Evolutionary conservation across 2,888 invertebrate species (phyloP), one percentile per base, ranked within the genome.

Genomic region (Pandemis cinnamomeana): DNA sequence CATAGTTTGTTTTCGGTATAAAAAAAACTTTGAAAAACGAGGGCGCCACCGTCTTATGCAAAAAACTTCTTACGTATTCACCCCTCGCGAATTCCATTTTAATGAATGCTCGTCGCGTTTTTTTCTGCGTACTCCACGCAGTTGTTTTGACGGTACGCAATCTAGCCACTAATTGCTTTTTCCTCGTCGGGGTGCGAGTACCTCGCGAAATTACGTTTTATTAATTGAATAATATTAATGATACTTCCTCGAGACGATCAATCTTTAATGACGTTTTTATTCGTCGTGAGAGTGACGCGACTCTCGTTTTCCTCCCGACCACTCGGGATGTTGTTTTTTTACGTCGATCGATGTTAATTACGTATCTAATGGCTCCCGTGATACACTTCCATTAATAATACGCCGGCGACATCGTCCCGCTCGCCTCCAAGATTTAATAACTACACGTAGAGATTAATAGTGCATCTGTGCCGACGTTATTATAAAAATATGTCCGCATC

Each of bases 221-320:
- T 94, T 94, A 94, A 94, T 94, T 94, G 93, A 94, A 94, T 94
- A 93, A 92, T 93, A 93, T 93, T 93, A 94, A 94, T 93, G 94
- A 93, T 91, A 91, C 93, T 91, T 91, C 88, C 89, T 89, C 86
- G 84, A 84, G 87, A 90, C 90, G 84, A 94, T 94, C 93, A 92
- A 93, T 93, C 93, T 92, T 90, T 91, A 92, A 93, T 91, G 91
- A 90, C 91, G 91, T 92, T 93, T 93, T 93, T 93, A 92, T 93
- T 92, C 89, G 87, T 92, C 89, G 87, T 82, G 84, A 86, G 88
- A 91, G 89, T 89, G 89, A 88, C 89, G 89, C 84, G 84, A 84
- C 87, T 85, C 85, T 84, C 84, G 84, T 82, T 87, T 87, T 86
- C 85, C 86, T 83, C 81, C 77, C 81, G 81, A 82, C 83, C 80